Evolutionary conservation across 2,113 vertebrate genomes (phyloP).

Genomic region (Donacobius atricapilla): DNA sequence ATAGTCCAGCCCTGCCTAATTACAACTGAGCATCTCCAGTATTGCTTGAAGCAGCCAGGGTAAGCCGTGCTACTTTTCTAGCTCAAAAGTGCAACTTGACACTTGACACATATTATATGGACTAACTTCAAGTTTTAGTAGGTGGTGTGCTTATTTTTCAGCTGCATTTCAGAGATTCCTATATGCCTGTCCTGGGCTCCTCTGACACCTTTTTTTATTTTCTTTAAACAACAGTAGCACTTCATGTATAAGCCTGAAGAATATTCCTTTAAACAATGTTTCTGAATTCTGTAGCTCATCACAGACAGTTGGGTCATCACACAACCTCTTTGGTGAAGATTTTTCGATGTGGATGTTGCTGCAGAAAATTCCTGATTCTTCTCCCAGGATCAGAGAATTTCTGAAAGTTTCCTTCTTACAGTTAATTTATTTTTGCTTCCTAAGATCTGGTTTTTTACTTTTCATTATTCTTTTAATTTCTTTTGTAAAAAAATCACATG

Average conservation of each 20-base stretch:
- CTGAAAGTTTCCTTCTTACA: background rate
- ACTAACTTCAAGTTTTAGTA: background rate
- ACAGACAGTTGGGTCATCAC: background rate
- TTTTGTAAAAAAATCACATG: background rate
- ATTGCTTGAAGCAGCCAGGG: background rate
- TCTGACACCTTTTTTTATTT: background rate
- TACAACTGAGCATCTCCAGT: background rate
- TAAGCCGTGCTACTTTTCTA: background rate
- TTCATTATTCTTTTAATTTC: background rate
- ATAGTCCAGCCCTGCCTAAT: background rate
- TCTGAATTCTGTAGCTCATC: background rate
- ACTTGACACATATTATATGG: background rate
- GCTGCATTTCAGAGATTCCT: background rate
- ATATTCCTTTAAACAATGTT: background rate
- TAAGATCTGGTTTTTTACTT: background rate
- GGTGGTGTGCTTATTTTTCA: background rate
- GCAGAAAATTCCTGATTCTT: background rate
- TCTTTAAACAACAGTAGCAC: background rate
- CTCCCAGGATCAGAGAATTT: background rate
- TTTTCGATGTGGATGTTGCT: background rate
- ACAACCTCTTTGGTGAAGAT: background rate
- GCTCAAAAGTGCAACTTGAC: background rate
- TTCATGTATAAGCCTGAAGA: background rate
- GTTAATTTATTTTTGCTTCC: background rate
- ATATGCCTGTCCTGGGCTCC: background rate